Evolutionary conservation across 2,888 invertebrate species (phyloP).

Genomic region (Caenorhabditis sp.): DNA sequence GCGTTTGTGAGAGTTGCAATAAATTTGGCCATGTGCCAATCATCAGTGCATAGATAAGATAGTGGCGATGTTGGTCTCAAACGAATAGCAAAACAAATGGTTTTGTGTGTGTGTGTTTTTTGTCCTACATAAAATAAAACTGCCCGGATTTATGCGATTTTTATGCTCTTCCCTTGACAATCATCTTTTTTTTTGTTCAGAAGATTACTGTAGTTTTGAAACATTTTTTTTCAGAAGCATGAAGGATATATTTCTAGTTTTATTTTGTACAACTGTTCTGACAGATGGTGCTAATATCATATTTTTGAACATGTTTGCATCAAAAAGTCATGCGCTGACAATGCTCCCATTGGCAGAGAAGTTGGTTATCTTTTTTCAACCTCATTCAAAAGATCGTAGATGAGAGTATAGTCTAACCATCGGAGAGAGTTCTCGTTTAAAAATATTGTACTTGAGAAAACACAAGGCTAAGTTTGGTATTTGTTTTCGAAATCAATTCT

Average conservation of each 20-base stretch:
- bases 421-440: too few species aligned
- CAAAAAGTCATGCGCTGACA: conserved; percentile 52
- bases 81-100: conserved; percentile 6
- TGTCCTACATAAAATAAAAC: conserved; percentile 11
- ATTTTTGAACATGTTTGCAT: conserved; percentile 51
- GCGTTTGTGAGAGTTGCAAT: too few species aligned
- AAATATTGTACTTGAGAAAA: too few species aligned
- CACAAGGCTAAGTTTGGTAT: too few species aligned
- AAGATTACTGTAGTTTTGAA: not conserved
- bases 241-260: not conserved
- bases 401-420: too few species aligned
- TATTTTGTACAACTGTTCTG: not conserved
- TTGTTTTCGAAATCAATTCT: conserved; percentile 13
- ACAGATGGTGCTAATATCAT: conserved; percentile 32
- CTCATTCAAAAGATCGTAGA: too few species aligned
- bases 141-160: too few species aligned
- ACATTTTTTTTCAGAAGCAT: conserved; percentile 2
- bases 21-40: too few species aligned
- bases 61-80: not conserved
- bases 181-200: conserved; percentile 1
- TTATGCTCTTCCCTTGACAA: too few species aligned
- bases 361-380: conserved; percentile 31
- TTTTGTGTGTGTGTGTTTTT: conserved; percentile 8
- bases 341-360: conserved; percentile 48
- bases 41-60: not conserved